Percentiles rank a stretch among this genome's conserved stretches.
These are phyloP conservation scores for Macrotis lagotis DNA, from an alignment of 2,113 vertebrate species.

Conservation along the genomic window DNA sequence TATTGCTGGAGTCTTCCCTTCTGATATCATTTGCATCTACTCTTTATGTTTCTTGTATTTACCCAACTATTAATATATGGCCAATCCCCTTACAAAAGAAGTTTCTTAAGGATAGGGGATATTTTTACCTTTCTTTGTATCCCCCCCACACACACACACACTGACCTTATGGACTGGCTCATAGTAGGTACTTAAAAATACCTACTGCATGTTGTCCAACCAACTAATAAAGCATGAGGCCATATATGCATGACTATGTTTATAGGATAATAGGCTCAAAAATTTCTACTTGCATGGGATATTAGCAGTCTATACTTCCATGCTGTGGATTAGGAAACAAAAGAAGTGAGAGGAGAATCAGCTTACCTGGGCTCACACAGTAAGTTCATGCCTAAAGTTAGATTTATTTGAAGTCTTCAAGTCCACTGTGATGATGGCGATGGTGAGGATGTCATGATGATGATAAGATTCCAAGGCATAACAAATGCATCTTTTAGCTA, in stretches of 20 bases:
- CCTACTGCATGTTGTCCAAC: neutral
- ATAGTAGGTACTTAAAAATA: neutral
- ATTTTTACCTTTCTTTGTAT: neutral
- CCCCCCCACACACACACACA: too few species aligned
- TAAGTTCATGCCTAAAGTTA: neutral
- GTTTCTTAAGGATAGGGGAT: neutral
- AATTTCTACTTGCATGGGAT: neutral
- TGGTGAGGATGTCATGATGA: too few species aligned
- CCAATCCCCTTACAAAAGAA: neutral
- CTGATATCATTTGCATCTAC: neutral
- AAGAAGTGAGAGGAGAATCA: neutral
- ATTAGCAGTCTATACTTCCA: neutral
- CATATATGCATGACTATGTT: neutral
- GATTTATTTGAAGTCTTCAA: neutral
- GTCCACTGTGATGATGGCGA: neutral
- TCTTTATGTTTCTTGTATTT: neutral
- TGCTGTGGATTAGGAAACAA: neutral
- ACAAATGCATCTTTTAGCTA: neutral
- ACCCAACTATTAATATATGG: neutral
- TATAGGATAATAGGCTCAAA: neutral
- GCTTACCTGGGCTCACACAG: neutral
- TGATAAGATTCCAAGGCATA: neutral
- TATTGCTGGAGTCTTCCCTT: neutral
- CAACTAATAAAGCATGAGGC: neutral
- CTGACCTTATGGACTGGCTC: neutral